Evolutionary conservation across 2,113 vertebrate species (phyloP).

Genomic region (Synodontis membranacea): DNA sequence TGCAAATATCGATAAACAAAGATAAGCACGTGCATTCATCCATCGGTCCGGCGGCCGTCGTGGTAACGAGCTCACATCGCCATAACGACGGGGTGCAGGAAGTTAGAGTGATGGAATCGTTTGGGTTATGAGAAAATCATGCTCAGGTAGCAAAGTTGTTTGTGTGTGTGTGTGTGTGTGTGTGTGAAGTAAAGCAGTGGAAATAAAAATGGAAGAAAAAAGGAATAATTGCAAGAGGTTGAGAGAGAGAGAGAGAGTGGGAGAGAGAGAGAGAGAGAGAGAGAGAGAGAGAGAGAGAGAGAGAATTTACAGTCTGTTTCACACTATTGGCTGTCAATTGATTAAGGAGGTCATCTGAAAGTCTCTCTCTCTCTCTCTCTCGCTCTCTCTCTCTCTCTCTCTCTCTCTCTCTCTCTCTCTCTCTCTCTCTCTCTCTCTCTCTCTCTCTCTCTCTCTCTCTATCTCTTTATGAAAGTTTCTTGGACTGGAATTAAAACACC

Average conservation of each 20-base stretch:
- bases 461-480: constrained; percentile 49
- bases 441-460: not conserved
- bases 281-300: not conserved
- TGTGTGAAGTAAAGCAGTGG: not conserved
- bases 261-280: constrained; percentile 7
- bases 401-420: not conserved
- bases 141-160: not conserved
- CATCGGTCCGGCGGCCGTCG: constrained; percentile 27
- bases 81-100: constrained; percentile 24
- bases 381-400: constrained; percentile 35
- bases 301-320: constrained; percentile 49
- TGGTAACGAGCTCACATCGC: constrained; percentile 27
- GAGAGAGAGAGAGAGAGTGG: not conserved
- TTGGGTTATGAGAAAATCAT: constrained; percentile 24
- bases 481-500: constrained; percentile 66
- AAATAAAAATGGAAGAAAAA: not conserved
- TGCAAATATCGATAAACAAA: constrained; percentile 49
- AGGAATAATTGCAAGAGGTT: not conserved
- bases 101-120: not conserved
- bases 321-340: constrained; percentile 65
- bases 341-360: constrained; percentile 75
- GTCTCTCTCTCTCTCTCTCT: constrained; percentile 53
- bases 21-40: constrained; percentile 28
- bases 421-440: constrained; percentile 56
- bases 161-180: constrained; percentile 11